Base-by-base conservation (phyloP, 1,140 invertebrate genomes). In the Drosophila chauvacae region DNA sequence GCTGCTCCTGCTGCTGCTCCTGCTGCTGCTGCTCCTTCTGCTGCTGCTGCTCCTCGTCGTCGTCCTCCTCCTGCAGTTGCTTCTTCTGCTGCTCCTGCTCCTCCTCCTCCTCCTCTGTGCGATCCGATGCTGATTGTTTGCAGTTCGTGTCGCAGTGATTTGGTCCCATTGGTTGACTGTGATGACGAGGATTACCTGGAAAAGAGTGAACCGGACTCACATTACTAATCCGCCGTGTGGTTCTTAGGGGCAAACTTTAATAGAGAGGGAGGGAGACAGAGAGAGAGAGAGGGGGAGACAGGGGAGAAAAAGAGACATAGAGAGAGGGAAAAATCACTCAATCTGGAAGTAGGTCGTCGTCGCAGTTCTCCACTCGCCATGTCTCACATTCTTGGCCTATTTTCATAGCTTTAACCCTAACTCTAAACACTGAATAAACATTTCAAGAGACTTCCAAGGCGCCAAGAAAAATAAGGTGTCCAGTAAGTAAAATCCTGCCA, bases 91-190 rank as follows among this genome's bases (percentile, higher is more conserved):
- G 44, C 62, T 66, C 78, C 68, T 48, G 23, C 60, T 51, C 7
- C 57, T 69, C 44, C 57, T 69, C 44, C 77, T 42, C 51, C 62
- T 66, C 78, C 68, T 58, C 47, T 41, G 47, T 53, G 57, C 75
- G 51, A 53, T 77, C 68, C 69, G 50, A 57, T 69, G 64, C 74
- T 77, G 53, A 62, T 88, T 88, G 61, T 73, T 59, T 73, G 74
- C 85, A 87, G 63, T 87, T 90, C 45, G 72, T 68, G 53, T 74
- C 64, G 62, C 58, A 73, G 73, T 90, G 65, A 81, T 84, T 88
- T 88, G 84, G 84, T 88, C 84, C 84, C 84, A 88, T 88, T 88
- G 82, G 85, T 88, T 88, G 77, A 81, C 73, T 80, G 75, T 77
- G 56, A 44, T 69, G 74, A 61, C 48, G 33, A 53, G 75, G 56